Evolutionary conservation across 2,113 vertebrate species (phyloP).

Genomic region (Pogona vitticeps): DNA sequence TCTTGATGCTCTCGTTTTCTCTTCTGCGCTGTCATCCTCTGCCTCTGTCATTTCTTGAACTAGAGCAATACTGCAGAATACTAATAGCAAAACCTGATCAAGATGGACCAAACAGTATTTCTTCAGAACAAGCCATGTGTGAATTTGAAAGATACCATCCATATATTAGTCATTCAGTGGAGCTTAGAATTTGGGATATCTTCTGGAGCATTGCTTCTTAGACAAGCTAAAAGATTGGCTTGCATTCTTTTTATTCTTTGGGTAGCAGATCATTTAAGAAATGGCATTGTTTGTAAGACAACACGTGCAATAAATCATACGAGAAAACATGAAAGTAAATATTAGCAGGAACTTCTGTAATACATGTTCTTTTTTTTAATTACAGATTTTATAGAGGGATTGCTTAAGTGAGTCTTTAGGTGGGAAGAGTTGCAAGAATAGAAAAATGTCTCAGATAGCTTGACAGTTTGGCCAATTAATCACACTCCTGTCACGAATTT

Average conservation of each 20-base stretch:
- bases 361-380: neutral
- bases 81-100: neutral
- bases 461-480: neutral
- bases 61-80: conserved; percentile 7
- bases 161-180: neutral
- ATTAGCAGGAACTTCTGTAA: neutral
- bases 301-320: neutral
- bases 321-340: neutral
- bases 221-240: neutral
- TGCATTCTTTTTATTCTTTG: neutral
- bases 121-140: neutral
- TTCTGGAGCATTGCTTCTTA: neutral
- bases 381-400: neutral
- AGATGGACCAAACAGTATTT: conserved; percentile 4
- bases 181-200: neutral
- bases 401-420: neutral
- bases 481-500: neutral
- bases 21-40: conserved; percentile 15
- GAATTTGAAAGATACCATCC: neutral
- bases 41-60: neutral
- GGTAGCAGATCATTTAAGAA: neutral
- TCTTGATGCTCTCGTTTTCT: conserved; percentile 15
- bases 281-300: neutral
- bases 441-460: neutral
- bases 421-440: neutral